phyloP scores from a whole-genome alignment of 2,797 vertebrate species.

The Sitta carolinensis region DNA sequence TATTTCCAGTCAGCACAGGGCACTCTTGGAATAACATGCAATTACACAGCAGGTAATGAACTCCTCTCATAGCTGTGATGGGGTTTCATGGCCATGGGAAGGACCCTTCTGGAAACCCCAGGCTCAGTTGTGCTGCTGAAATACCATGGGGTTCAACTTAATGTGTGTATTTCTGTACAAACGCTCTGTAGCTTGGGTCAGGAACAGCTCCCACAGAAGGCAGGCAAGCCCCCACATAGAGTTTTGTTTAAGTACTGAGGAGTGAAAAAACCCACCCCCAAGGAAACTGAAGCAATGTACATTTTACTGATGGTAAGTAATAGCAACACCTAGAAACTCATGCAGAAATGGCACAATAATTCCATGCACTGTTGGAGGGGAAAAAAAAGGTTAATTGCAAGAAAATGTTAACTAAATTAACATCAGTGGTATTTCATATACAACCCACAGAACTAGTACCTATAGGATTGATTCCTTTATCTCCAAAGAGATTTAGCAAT shows the following conservation, averaged over 20 bases:
- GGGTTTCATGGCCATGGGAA: background rate
- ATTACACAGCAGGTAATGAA: background rate
- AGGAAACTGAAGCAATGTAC: background rate
- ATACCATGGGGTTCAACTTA: rapidly evolving
- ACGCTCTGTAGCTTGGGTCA: background rate
- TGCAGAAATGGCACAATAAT: background rate
- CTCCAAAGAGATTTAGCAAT: background rate
- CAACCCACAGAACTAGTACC: background rate
- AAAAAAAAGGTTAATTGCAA: background rate
- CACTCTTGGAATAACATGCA: too few species aligned
- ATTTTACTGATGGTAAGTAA: background rate
- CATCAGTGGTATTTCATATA: background rate
- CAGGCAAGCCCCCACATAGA: too few species aligned
- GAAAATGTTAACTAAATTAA: background rate
- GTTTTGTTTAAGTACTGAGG: background rate
- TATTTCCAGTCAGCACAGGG: background rate
- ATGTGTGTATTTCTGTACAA: background rate
- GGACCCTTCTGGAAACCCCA: background rate
- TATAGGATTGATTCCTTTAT: background rate
- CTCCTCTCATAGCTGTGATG: rapidly evolving
- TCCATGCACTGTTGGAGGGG: background rate
- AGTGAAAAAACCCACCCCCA: rapidly evolving
- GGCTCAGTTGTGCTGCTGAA: background rate
- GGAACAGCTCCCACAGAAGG: background rate
- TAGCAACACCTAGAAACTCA: background rate